phyloP scores from a whole-genome alignment of 2,797 vertebrate species.

The Pipistrellus kuhlii region DNA sequence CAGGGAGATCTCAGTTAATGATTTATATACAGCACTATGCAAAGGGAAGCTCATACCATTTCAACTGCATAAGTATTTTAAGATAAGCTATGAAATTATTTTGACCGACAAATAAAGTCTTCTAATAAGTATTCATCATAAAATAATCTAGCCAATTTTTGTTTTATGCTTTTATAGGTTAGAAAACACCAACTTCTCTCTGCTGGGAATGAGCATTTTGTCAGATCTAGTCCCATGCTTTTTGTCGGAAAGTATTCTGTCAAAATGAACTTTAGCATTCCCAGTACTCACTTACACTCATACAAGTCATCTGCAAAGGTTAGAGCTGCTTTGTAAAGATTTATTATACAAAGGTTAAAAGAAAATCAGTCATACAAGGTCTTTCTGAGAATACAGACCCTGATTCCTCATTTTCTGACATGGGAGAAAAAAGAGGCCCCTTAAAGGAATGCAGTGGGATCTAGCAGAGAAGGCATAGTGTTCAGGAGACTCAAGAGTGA shows the following conservation, averaged over 20 bases:
- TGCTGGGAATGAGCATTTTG: not conserved
- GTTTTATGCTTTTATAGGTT: not conserved
- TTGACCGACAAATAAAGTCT: not conserved
- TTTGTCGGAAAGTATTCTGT: slow-evolving; percentile 44
- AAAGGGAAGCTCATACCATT: not conserved
- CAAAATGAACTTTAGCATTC: slow-evolving; percentile 41
- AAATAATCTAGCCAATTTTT: not conserved
- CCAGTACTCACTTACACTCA: not conserved
- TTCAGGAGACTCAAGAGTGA: not conserved
- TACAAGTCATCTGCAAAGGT: not conserved
- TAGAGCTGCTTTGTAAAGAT: not conserved
- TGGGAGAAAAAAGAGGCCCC: not conserved
- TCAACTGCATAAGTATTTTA: not conserved
- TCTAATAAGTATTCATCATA: not conserved
- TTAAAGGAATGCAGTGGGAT: not conserved
- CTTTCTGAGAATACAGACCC: not conserved
- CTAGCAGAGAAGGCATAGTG: rapidly evolving
- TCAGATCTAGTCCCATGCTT: not conserved
- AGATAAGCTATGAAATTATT: slow-evolving; percentile 2
- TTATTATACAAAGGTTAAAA: slow-evolving; percentile 30
- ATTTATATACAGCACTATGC: not conserved
- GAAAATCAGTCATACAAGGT: not conserved
- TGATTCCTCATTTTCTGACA: slow-evolving; percentile 3
- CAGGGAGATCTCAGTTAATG: not conserved
- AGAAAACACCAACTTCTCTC: not conserved